A percentile compares a stretch with the other conserved stretches of the same genome.
phyloP scores from a whole-genome alignment of 2,888 invertebrate genomes.

The Himalopsyche anomala region DNA sequence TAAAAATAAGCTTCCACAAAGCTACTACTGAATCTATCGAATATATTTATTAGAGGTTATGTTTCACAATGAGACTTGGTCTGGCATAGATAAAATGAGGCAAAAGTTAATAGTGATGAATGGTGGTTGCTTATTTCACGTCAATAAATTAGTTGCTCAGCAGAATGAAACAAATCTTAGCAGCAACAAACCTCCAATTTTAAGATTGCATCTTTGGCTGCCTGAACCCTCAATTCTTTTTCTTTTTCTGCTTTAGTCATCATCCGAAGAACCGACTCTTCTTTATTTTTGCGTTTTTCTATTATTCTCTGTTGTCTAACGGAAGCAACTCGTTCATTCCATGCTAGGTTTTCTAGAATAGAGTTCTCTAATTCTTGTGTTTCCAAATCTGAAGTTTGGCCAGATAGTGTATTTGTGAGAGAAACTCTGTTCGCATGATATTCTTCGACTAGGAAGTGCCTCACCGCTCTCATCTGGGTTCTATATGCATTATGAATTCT shows the following conservation, averaged over 20 bases:
- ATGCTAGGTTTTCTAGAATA: conserved; percentile 80
- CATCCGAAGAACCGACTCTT: conserved; percentile 73
- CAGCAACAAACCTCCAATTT: conserved; percentile 71
- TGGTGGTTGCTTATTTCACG: no score
- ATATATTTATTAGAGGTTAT: no score
- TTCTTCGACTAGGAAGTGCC: conserved; percentile 76
- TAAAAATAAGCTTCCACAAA: no score
- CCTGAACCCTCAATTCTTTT: conserved; percentile 70
- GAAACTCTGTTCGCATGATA: conserved; percentile 74
- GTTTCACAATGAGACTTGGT: no score
- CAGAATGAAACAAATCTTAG: conserved; percentile 8
- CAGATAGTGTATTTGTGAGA: conserved; percentile 76
- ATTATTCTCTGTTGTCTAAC: conserved; percentile 78
- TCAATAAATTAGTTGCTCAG: no score
- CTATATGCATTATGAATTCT: conserved; percentile 85
- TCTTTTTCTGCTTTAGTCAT: conserved; percentile 72
- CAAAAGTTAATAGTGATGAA: background rate
- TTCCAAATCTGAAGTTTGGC: conserved; percentile 76
- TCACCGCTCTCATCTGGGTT: conserved; percentile 78
- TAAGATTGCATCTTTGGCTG: conserved; percentile 76
- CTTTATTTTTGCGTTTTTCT: conserved; percentile 73
- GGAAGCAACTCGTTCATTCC: conserved; percentile 82
- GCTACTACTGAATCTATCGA: no score
- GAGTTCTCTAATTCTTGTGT: conserved; percentile 81
- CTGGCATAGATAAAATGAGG: no score